Evolutionary conservation across 2,888 invertebrate genomes (phyloP).

Genomic region (Lasius platythorax): DNA sequence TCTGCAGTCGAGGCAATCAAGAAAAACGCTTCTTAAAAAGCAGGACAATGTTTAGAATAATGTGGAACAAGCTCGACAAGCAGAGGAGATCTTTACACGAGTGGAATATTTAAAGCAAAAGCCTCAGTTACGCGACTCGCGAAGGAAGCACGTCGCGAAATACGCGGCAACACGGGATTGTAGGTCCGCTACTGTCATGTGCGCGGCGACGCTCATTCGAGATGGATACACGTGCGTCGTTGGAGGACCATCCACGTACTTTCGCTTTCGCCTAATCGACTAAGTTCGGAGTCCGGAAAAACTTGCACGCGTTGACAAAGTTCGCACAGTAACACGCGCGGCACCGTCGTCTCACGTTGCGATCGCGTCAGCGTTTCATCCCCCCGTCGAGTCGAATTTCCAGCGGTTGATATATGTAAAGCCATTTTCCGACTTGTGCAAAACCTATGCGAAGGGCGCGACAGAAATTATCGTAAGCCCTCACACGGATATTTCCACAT

Average conservation of each 20-base stretch:
- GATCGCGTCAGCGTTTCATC: slow-evolving; percentile 5
- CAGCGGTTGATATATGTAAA: slow-evolving; percentile 70
- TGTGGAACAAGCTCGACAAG: slow-evolving; percentile 75
- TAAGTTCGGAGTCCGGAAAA: slow-evolving; percentile 57
- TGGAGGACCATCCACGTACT: slow-evolving; percentile 45
- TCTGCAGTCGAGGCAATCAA: slow-evolving; percentile 24
- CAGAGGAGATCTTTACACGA: slow-evolving; percentile 72
- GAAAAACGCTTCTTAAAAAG: slow-evolving; percentile 72
- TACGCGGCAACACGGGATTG: slow-evolving; percentile 30
- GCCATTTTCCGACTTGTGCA: slow-evolving; percentile 60
- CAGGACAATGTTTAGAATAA: slow-evolving; percentile 76
- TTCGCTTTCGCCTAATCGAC: slow-evolving; percentile 72
- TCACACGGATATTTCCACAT: slow-evolving; percentile 47
- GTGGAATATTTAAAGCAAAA: slow-evolving; percentile 83
- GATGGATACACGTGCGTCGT: slow-evolving; percentile 54
- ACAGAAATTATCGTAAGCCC: slow-evolving; percentile 61
- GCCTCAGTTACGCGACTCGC: slow-evolving; percentile 67
- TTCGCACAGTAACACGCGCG: slow-evolving; percentile 36
- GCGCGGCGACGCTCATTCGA: slow-evolving; percentile 65
- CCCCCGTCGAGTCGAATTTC: slow-evolving; percentile 54
- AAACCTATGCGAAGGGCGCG: slow-evolving; percentile 51
- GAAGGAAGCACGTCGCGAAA: slow-evolving; percentile 63
- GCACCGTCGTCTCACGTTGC: neutral
- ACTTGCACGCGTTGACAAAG: slow-evolving; percentile 32
- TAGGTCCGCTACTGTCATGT: slow-evolving; percentile 17